Percentiles rank a stretch among this genome's conserved stretches.
Conservation (phyloP, 2,113 vertebrate species). For the Spea bombifrons region DNA sequence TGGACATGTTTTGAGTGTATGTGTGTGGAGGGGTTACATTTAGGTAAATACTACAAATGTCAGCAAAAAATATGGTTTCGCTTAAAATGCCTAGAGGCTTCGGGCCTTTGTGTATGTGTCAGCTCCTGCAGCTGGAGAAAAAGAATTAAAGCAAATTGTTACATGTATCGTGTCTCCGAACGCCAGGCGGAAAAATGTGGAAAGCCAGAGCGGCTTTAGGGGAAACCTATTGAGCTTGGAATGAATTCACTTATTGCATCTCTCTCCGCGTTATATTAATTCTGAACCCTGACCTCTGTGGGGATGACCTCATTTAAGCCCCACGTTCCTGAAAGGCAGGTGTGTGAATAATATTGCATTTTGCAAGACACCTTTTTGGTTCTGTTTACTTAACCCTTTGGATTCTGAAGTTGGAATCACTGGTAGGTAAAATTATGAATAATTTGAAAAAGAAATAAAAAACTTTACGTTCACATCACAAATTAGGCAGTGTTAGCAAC, state of each 20-base stretch:
- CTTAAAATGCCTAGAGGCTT: constrained; percentile 5
- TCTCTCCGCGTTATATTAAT: constrained; percentile 10
- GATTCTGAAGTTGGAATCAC: too few species aligned
- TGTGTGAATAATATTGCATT: constrained; percentile 18
- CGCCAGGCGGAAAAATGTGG: constrained; percentile 30
- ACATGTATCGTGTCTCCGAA: constrained; percentile 1
- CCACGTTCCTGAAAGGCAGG: constrained; percentile 18
- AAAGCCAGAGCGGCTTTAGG: constrained; percentile 24
- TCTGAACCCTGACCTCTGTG: constrained; percentile 22
- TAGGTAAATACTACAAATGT: not conserved
- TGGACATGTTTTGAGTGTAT: not conserved
- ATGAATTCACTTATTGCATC: constrained; percentile 13
- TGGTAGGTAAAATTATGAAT: too few species aligned
- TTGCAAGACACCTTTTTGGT: not conserved
- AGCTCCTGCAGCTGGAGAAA: constrained; percentile 21
- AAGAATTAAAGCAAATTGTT: constrained; percentile 34
- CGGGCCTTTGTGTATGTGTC: not conserved
- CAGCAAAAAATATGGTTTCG: constrained; percentile 31
- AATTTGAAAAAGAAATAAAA: too few species aligned
- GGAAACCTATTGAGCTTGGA: constrained; percentile 15
- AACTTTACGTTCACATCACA: too few species aligned
- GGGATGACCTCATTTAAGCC: constrained; percentile 19
- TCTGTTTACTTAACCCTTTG: not conserved
- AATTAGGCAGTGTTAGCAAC: too few species aligned
- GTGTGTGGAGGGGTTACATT: not conserved